A percentile compares a stretch with the other conserved stretches of the same genome.
Conservation (phyloP, 1,140 invertebrate genomes). For the Zeugodacus cucurbitae region DNA sequence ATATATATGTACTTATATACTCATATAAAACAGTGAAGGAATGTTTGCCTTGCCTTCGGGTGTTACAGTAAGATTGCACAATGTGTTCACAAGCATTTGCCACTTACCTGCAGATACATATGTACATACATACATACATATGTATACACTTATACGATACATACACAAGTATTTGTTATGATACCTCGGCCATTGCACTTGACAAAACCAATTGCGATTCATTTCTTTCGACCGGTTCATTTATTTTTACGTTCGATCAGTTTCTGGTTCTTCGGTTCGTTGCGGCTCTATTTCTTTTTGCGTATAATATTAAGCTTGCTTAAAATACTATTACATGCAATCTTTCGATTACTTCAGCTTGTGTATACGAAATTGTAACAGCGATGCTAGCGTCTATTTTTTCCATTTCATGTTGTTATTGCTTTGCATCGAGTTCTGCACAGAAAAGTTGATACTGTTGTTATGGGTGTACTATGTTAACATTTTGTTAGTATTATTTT, state of each 20-base stretch:
- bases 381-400: neutral
- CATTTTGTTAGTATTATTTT: neutral
- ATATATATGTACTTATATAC: too few relatives aligned
- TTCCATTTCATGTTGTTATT: neutral
- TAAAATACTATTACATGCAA: neutral
- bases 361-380: constrained; percentile 23
- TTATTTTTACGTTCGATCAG: constrained; percentile 9
- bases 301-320: neutral
- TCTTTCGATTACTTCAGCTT: constrained; percentile 1
- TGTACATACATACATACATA: neutral
- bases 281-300: neutral
- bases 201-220: constrained; percentile 21
- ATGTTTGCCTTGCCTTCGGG: neutral
- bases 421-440: constrained; percentile 1
- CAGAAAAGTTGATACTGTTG: constrained; percentile 9
- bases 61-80: neutral
- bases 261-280: constrained; percentile 14
- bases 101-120: neutral
- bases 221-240: constrained; percentile 2
- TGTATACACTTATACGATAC: neutral
- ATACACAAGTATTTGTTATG: neutral
- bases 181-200: constrained; percentile 7
- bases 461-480: constrained; percentile 8
- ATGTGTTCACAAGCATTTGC: neutral
- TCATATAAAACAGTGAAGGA: neutral